These are phyloP conservation scores for Trichonephila clavata DNA, from an alignment of 1,140 invertebrate genomes.

Conservation along the genomic window DNA sequence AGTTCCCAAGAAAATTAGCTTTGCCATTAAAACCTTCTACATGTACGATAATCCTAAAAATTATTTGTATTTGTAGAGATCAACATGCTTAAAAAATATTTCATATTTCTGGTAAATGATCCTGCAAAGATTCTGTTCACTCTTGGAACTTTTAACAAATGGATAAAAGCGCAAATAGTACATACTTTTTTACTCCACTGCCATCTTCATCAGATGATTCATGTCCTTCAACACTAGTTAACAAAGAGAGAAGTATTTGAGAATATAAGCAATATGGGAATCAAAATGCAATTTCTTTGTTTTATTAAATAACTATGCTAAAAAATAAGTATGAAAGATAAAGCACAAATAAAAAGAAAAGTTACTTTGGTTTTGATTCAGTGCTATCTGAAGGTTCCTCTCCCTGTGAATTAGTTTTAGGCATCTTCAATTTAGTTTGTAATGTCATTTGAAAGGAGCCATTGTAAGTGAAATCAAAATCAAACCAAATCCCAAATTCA, in stretches of 20 bases:
- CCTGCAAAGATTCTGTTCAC: background rate
- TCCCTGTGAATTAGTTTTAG: background rate
- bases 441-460: constrained; percentile 93
- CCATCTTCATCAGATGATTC: constrained; percentile 57
- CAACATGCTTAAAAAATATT: too few species aligned
- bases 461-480: constrained; percentile 94
- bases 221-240: background rate
- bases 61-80: too few species aligned
- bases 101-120: background rate
- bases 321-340: background rate
- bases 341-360: background rate
- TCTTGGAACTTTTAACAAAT: background rate
- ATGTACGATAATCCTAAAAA: too few species aligned
- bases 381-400: background rate
- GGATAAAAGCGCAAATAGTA: background rate
- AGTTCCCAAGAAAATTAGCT: too few species aligned
- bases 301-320: background rate
- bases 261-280: background rate
- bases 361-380: background rate
- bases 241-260: background rate
- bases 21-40: too few species aligned
- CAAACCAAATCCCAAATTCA: constrained; percentile 94
- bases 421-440: constrained; percentile 95
- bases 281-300: background rate
- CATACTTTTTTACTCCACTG: constrained; percentile 4